These are phyloP conservation scores for Deilephila elpenor DNA, from an alignment of 2,888 invertebrate genomes.

Conservation along the genomic window DNA sequence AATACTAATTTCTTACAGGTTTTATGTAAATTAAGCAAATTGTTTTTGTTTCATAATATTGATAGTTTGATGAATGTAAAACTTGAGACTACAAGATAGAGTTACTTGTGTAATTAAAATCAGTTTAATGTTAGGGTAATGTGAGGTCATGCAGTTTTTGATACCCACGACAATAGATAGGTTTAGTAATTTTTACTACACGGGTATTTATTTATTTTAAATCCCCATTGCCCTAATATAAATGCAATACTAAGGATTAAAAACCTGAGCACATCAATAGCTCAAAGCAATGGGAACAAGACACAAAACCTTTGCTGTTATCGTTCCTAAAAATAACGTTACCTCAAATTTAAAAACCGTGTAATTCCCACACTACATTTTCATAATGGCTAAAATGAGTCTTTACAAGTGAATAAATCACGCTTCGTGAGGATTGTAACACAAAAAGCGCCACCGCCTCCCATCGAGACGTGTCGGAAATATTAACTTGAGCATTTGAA, in stretches of 20 bases:
- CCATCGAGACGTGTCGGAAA: slow-evolving; percentile 75
- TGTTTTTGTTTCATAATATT: no score
- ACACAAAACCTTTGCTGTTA: neutral
- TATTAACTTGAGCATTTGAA: slow-evolving; percentile 81
- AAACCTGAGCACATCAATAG: no score
- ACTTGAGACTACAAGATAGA: no score
- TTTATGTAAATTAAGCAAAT: no score
- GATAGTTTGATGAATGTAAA: neutral
- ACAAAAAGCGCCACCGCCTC: slow-evolving; percentile 57
- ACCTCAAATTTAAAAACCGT: neutral
- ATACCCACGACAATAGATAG: no score
- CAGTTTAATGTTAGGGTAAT: no score
- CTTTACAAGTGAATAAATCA: slow-evolving; percentile 62
- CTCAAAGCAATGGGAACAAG: neutral
- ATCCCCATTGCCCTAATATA: no score
- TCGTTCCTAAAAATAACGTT: neutral
- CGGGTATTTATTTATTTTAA: neutral
- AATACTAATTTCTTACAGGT: no score
- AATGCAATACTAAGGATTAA: no score
- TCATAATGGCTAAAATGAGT: slow-evolving; percentile 54
- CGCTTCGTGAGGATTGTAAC: slow-evolving; percentile 43
- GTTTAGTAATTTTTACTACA: no score
- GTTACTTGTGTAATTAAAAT: no score
- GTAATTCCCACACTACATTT: slow-evolving; percentile 45
- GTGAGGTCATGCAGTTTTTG: no score